Evolutionary conservation across 2,797 vertebrate species (phyloP).

Genomic region (Falco cherrug): DNA sequence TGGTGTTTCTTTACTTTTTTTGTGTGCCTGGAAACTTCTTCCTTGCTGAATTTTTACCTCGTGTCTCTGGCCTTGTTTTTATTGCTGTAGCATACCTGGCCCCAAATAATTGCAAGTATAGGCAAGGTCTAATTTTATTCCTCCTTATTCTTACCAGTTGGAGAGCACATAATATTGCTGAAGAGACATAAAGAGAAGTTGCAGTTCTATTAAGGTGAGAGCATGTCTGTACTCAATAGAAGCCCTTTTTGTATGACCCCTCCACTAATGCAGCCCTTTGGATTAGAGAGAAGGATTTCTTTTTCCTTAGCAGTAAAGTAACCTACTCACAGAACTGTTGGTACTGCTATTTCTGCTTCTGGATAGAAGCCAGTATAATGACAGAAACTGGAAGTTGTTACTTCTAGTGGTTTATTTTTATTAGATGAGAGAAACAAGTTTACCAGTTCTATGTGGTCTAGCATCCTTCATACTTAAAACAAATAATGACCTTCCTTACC

Average conservation of each 20-base stretch:
- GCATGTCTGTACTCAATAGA: neutral
- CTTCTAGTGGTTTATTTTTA: neutral
- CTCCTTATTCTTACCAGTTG: neutral
- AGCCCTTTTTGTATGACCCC: slow-evolving; percentile 2
- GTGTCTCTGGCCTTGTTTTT: neutral
- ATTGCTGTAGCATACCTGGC: neutral
- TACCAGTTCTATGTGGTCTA: neutral
- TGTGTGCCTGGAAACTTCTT: neutral
- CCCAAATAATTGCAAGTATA: neutral
- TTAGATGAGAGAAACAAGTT: neutral
- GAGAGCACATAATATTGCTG: neutral
- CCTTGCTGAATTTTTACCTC: neutral
- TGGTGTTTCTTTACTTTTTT: neutral
- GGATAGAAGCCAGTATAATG: neutral
- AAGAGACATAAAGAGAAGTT: neutral
- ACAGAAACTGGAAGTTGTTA: neutral
- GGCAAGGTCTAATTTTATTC: neutral
- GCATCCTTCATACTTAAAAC: neutral
- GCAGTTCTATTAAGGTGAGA: neutral
- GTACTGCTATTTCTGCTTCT: neutral
- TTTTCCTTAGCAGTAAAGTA: neutral
- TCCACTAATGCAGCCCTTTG: neutral
- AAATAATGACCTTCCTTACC: neutral
- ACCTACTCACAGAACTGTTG: neutral
- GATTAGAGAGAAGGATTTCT: neutral